These are phyloP conservation scores for Hucho hucho DNA, from an alignment of 2,113 vertebrate species.

Conservation along the genomic window DNA sequence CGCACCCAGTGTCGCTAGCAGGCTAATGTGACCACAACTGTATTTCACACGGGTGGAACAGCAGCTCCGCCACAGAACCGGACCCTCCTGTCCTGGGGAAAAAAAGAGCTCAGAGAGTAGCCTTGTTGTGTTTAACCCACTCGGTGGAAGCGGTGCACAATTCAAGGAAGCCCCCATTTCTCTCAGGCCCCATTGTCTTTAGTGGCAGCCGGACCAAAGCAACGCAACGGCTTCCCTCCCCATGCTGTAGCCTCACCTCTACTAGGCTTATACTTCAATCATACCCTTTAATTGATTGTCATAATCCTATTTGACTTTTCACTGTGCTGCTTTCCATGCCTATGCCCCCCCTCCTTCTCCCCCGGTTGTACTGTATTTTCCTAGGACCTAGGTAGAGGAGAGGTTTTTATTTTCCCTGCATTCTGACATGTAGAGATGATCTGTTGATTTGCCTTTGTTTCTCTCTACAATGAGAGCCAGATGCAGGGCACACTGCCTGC, in stretches of 20 bases:
- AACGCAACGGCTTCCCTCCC: constrained; percentile 38
- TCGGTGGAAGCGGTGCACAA: constrained; percentile 69
- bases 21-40: constrained; percentile 17
- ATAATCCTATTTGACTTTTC: constrained; percentile 35
- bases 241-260: not conserved
- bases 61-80: not conserved
- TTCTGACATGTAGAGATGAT: constrained; percentile 12
- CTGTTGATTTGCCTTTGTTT: constrained; percentile 36
- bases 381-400: not conserved
- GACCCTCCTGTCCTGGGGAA: constrained; percentile 31
- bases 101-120: constrained; percentile 37
- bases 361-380: no score
- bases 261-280: not conserved
- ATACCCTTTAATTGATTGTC: constrained; percentile 43
- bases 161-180: constrained; percentile 69
- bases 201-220: constrained; percentile 43
- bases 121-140: constrained; percentile 58
- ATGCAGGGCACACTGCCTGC: constrained; percentile 7
- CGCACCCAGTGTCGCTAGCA: not conserved
- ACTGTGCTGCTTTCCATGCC: constrained; percentile 20
- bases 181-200: constrained; percentile 62
- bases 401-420: not conserved
- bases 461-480: constrained; percentile 12
- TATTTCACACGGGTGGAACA: constrained; percentile 17
- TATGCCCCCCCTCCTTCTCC: not conserved